phyloP scores from a whole-genome alignment of 1,140 invertebrate species.

The Argopecten irradians region DNA sequence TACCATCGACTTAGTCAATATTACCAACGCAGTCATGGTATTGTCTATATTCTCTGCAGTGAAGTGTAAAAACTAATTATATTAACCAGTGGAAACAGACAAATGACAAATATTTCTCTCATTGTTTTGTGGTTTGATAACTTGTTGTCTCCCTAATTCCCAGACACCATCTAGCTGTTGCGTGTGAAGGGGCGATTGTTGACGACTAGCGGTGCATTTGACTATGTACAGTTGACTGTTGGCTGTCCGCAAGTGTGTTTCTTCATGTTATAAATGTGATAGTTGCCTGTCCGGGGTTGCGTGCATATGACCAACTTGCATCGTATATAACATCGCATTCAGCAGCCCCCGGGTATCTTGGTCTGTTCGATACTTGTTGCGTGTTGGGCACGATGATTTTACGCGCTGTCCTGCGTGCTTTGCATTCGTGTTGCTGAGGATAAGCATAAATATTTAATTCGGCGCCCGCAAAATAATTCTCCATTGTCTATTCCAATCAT shows the following conservation, averaged over 20 bases:
- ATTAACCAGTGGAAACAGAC: neutral
- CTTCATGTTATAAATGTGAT: neutral
- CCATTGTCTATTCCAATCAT: slow-evolving; percentile 11
- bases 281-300: slow-evolving; percentile 5
- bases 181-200: neutral
- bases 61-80: neutral
- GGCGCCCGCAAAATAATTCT: slow-evolving; percentile 13
- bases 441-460: slow-evolving; percentile 23
- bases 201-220: neutral
- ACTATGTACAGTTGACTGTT: slow-evolving; percentile 15
- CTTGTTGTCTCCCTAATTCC: neutral
- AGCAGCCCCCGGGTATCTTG: neutral
- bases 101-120: neutral
- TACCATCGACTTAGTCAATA: no score
- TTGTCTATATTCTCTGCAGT: neutral
- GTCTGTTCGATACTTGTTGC: neutral
- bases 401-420: neutral
- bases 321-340: slow-evolving; percentile 17
- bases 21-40: no score
- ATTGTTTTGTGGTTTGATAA: neutral
- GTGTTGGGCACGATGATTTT: slow-evolving; percentile 15
- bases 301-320: slow-evolving; percentile 15
- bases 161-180: neutral
- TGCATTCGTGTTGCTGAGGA: neutral
- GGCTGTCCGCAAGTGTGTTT: neutral